Evolutionary conservation across 2,888 invertebrate species (phyloP).

Genomic region (Agapostemon virescens): DNA sequence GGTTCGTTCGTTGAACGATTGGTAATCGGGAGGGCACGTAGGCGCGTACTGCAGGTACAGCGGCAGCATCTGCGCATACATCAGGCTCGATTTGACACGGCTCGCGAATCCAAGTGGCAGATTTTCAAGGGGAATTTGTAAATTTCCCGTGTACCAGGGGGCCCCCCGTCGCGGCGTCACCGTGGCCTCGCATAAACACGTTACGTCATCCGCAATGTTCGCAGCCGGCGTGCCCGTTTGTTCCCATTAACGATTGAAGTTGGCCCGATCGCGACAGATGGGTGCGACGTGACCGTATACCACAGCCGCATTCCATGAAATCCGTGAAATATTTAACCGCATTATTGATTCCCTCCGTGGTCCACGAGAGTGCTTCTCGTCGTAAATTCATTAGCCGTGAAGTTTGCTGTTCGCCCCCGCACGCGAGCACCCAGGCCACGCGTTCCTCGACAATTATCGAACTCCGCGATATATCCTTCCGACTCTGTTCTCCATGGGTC

Average conservation of each 20-base stretch:
- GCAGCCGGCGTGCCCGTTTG: slow-evolving; percentile 70
- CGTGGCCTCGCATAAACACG: slow-evolving; percentile 66
- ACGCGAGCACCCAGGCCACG: slow-evolving; percentile 60
- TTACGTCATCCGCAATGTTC: slow-evolving; percentile 64
- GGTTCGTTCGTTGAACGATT: slow-evolving; percentile 38
- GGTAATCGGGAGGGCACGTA: slow-evolving; percentile 62
- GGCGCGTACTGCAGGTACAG: slow-evolving; percentile 60
- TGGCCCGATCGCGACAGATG: slow-evolving; percentile 77
- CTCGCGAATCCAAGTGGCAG: slow-evolving; percentile 62
- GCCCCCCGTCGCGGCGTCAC: slow-evolving; percentile 46
- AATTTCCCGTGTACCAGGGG: slow-evolving; percentile 65
- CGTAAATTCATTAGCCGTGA: slow-evolving; percentile 73
- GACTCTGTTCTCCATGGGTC: slow-evolving; percentile 41
- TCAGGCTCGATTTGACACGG: slow-evolving; percentile 67
- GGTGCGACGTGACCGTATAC: slow-evolving; percentile 76
- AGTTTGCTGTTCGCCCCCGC: slow-evolving; percentile 62
- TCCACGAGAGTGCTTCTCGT: slow-evolving; percentile 70
- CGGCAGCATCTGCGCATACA: slow-evolving; percentile 71
- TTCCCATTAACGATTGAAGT: slow-evolving; percentile 78
- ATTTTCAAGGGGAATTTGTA: slow-evolving; percentile 72
- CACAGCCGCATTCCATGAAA: slow-evolving; percentile 74
- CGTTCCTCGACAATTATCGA: slow-evolving; percentile 67
- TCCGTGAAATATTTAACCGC: slow-evolving; percentile 77
- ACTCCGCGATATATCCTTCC: slow-evolving; percentile 67
- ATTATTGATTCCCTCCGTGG: slow-evolving; percentile 76